Conservation (phyloP, 2,888 invertebrate species). For the Odontomyia ornata region DNA sequence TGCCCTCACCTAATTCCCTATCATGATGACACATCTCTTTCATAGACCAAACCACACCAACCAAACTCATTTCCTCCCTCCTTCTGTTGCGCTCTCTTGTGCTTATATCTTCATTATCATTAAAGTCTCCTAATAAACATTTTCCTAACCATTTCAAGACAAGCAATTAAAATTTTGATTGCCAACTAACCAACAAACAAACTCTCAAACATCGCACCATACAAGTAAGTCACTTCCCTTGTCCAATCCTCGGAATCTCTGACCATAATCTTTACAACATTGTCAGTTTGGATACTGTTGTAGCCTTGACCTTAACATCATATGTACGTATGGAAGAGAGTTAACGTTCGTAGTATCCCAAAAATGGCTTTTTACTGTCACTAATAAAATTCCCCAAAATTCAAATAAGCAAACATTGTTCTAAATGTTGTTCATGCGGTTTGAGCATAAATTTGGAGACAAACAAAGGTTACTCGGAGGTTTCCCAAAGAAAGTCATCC, state of each 20-base stretch:
- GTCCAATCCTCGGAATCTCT: background rate
- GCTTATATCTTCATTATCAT: background rate
- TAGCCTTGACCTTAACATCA: background rate
- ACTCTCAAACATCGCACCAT: background rate
- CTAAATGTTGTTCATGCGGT: background rate
- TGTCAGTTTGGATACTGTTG: background rate
- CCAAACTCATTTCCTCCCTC: background rate
- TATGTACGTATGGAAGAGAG: no score
- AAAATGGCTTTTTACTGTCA: background rate
- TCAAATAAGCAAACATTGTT: background rate
- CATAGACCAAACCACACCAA: background rate
- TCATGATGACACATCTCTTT: background rate
- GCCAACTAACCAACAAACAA: background rate
- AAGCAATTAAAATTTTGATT: slow-evolving; percentile 13
- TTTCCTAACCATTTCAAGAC: background rate
- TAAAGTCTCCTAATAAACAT: slow-evolving; percentile 1
- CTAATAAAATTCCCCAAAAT: background rate
- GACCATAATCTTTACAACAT: background rate
- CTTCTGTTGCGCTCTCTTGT: no score
- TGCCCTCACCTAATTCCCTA: background rate
- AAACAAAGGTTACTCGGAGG: background rate
- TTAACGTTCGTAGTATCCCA: no score
- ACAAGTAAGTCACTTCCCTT: background rate
- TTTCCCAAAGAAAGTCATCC: background rate
- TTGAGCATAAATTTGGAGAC: background rate